Percentiles rank a stretch among this genome's conserved stretches.
Evolutionary conservation across 2,888 invertebrate species (phyloP).

Genomic region (Neuroscelio doddi): DNA sequence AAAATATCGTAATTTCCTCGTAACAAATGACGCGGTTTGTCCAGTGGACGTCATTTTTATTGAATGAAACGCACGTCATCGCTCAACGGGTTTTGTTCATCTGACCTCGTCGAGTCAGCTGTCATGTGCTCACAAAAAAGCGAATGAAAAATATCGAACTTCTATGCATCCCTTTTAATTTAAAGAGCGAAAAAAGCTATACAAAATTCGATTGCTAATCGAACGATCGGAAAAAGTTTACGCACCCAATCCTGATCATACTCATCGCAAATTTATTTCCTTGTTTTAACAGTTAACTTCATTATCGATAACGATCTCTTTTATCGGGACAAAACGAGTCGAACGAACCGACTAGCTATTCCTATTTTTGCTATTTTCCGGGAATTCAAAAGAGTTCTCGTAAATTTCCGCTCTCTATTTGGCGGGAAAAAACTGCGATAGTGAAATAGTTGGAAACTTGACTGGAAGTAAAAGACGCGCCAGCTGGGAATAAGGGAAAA

Average conservation of each 20-base stretch:
- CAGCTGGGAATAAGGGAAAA: constrained; percentile 28
- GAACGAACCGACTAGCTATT: constrained; percentile 24
- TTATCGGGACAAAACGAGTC: constrained; percentile 13
- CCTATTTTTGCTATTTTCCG: constrained; percentile 13
- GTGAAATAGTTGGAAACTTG: constrained; percentile 29
- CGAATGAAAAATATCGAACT: constrained; percentile 2
- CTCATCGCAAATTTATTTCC: constrained; percentile 2
- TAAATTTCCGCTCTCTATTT: constrained; percentile 33
- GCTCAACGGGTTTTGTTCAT: constrained; percentile 5
- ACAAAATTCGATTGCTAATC: neutral
- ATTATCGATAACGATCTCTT: constrained; percentile 26
- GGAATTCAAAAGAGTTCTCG: constrained; percentile 31
- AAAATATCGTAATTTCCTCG: neutral
- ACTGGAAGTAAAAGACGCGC: constrained; percentile 20
- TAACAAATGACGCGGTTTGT: neutral
- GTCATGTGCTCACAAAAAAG: neutral
- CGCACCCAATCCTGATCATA: neutral
- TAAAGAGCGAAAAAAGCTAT: neutral
- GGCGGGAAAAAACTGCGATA: constrained; percentile 21
- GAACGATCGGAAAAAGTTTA: neutral
- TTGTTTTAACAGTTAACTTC: constrained; percentile 31
- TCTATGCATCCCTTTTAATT: neutral
- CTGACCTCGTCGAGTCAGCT: constrained; percentile 1
- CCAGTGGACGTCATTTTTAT: constrained; percentile 4
- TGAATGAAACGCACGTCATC: constrained; percentile 3